Evolutionary conservation across 2,888 invertebrate species (phyloP), one percentile per base, ranked within the genome.

Genomic region (Nemotelus pantherinus): DNA sequence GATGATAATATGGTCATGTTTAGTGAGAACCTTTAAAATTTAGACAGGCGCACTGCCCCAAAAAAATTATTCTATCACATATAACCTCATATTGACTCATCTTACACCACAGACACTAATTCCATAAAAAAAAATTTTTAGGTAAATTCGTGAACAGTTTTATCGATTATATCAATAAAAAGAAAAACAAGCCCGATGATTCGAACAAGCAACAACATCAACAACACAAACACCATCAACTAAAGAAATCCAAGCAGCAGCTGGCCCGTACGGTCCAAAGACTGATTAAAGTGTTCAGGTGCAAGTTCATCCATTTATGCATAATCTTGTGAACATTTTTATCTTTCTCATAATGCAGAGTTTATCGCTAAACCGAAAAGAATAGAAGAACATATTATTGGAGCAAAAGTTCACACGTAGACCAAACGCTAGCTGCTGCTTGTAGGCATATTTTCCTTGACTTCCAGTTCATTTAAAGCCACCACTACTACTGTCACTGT

Each of bases 211-310:
- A 10, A 4, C 39, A 53, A 10, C 39, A 43, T 41, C 41, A 47
- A 43, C 53, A 43, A 41, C 47, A 47, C 9, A 39, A 48, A 48
- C 44, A 43, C 9, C 58, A 45, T 7, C 48, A 65, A 43, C 10
- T 39, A 43, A 76, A 63, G 63, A 76, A 76, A 41, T 25, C 65
- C 48, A 64, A 60, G 55, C 53, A 60, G 63, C 64, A 76, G 55
- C 65, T 76, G 50, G 76, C 65, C 7, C 65, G 63, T 55, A n/a
- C 83, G 78, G 82, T 85, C 79, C 85, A 84, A 81, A 84, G 85
- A 79, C 78, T 86, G 80, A 82, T 82, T 72, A 84, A 84, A 83
- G 81, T 82, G 78, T 82, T 83, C 83, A 85, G 83, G 84, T 85
- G 74, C 48, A 25, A 25, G 25, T 25, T 25, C 25, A 25, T 25